Conservation (phyloP, 2,888 invertebrate genomes). For the Hydroisotoma schaefferi region DNA sequence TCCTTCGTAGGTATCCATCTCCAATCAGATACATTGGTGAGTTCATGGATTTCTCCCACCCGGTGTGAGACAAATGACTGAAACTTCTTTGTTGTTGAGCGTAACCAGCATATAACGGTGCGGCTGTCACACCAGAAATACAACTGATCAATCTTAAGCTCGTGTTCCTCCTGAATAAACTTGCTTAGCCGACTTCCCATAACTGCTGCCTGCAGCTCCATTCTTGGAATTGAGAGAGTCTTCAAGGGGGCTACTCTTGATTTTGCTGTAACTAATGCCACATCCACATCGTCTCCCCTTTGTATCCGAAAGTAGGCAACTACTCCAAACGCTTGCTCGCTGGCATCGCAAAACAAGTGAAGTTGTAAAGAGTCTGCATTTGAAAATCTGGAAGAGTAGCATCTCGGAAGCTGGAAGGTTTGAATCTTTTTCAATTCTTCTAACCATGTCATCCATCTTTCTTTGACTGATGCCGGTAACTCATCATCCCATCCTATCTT, state of each 20-base stretch:
- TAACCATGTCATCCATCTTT: conserved; percentile 26
- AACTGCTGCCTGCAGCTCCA: conserved; percentile 42
- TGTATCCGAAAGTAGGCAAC: conserved; percentile 27
- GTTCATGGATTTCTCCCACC: conserved; percentile 35
- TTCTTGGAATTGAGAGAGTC: conserved; percentile 32
- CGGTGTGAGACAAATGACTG: conserved; percentile 37
- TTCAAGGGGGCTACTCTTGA: conserved; percentile 38
- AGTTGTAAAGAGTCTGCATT: conserved; percentile 11
- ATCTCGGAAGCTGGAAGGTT: conserved; percentile 14
- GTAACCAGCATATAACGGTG: conserved; percentile 40
- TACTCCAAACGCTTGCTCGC: conserved; percentile 27
- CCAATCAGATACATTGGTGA: conserved; percentile 27
- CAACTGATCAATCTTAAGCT: background rate
- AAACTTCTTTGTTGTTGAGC: conserved; percentile 19
- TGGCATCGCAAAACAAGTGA: conserved; percentile 39
- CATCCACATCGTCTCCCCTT: background rate
- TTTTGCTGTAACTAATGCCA: conserved; percentile 29
- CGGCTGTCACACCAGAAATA: conserved; percentile 34
- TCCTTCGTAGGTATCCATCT: conserved; percentile 36
- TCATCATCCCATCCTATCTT: conserved; percentile 49
- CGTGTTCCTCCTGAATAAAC: background rate
- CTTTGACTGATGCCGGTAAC: conserved; percentile 6
- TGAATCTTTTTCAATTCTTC: conserved; percentile 12
- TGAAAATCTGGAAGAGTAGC: conserved; percentile 3
- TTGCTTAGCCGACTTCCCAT: conserved; percentile 30